These are phyloP conservation scores for Tinea pellionella DNA, from an alignment of 2,888 invertebrate species.

Conservation along the genomic window DNA sequence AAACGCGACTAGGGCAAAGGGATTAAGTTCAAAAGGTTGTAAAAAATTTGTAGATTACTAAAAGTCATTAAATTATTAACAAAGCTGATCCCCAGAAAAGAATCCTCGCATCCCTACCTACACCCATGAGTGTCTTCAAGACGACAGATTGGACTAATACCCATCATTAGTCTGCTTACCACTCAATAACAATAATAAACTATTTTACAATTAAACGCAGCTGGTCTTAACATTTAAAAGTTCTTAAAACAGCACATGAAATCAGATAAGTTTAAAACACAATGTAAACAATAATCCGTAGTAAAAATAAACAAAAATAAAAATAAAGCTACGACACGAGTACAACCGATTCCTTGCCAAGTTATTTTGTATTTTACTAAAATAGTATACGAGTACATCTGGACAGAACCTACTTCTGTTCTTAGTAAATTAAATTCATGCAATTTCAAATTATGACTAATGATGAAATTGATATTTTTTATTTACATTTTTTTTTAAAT, in stretches of 20 bases:
- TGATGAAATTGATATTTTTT: too few relatives aligned
- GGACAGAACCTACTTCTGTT: not conserved
- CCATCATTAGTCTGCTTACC: too few relatives aligned
- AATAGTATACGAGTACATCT: not conserved
- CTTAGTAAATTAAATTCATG: not conserved
- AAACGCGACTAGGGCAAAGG: too few relatives aligned
- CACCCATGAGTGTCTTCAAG: too few relatives aligned
- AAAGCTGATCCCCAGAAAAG: too few relatives aligned
- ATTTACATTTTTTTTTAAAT: too few relatives aligned
- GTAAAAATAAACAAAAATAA: constrained; percentile 1
- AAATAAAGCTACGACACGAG: not conserved
- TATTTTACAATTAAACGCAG: not conserved
- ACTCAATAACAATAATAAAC: not conserved
- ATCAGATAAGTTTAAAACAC: not conserved
- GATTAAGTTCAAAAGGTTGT: too few relatives aligned
- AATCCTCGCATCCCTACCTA: too few relatives aligned
- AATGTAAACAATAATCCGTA: not conserved
- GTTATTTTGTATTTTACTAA: not conserved
- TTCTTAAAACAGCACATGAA: not conserved
- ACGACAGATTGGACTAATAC: too few relatives aligned
- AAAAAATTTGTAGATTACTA: too few relatives aligned
- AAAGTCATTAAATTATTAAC: too few relatives aligned
- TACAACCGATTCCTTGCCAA: constrained; percentile 5
- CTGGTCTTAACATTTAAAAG: not conserved
- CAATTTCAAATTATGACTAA: too few relatives aligned